Conservation (phyloP, 1,140 invertebrate species). For the Sinella curviseta region DNA sequence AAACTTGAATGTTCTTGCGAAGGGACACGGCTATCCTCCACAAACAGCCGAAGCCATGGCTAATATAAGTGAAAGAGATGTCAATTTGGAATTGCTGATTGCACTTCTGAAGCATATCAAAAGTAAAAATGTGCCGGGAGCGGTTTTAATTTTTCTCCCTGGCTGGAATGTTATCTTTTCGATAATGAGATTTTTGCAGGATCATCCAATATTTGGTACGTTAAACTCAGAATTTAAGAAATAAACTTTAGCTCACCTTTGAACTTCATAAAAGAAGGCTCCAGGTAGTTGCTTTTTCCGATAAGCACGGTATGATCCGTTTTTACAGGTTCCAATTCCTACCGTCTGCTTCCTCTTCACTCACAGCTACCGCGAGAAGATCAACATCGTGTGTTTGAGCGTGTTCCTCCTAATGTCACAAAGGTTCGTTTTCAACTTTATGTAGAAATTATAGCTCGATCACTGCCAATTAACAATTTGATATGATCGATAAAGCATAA, state of each 20-base stretch:
- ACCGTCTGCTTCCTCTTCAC: constrained; percentile 79
- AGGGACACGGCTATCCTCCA: constrained; percentile 58
- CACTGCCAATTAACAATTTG: too few relatives aligned
- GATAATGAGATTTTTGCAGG: constrained; percentile 79
- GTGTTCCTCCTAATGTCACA: constrained; percentile 69
- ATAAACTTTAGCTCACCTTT: neutral
- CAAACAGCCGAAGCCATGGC: constrained; percentile 71
- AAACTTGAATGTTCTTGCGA: constrained; percentile 71
- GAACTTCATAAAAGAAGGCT: neutral
- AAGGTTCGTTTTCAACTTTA: too few relatives aligned
- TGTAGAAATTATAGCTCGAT: too few relatives aligned
- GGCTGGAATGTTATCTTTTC: constrained; percentile 95
- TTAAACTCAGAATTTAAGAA: too few relatives aligned
- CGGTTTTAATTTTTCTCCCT: constrained; percentile 87
- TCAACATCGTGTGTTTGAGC: constrained; percentile 81
- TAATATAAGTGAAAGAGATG: constrained; percentile 80
- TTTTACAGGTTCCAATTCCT: constrained; percentile 60
- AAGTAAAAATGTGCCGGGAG: constrained; percentile 70
- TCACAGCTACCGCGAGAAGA: constrained; percentile 88
- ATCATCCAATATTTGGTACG: constrained; percentile 72
- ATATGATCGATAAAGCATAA: too few relatives aligned
- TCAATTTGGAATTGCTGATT: constrained; percentile 90
- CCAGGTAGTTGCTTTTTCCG: neutral
- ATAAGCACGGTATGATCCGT: constrained; percentile 48
- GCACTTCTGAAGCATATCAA: constrained; percentile 76